phyloP scores from a whole-genome alignment of 2,797 vertebrate genomes.

The Paratrypauchen microcephalus region DNA sequence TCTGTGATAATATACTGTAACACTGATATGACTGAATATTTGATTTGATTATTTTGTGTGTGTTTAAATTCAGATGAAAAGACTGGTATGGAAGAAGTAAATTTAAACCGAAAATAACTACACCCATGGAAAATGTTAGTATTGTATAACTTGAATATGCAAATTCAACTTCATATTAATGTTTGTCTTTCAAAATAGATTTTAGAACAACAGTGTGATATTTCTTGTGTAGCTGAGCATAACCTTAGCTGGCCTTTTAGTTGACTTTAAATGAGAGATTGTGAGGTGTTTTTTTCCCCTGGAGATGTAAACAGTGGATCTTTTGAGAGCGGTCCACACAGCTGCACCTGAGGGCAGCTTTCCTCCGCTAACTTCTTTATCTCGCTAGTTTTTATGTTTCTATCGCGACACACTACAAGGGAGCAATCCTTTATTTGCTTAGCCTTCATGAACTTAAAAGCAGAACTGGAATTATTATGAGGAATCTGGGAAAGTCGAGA shows the following conservation, averaged over 20 bases:
- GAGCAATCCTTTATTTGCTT: slow-evolving; percentile 7
- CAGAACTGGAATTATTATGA: background rate
- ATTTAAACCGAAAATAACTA: too few relatives aligned
- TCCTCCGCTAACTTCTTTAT: slow-evolving; percentile 44
- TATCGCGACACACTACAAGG: slow-evolving; percentile 33
- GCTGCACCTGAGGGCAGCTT: slow-evolving; percentile 43
- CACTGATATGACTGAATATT: too few relatives aligned
- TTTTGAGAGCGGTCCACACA: slow-evolving; percentile 7
- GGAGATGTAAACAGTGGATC: slow-evolving; percentile 3
- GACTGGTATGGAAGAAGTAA: too few relatives aligned
- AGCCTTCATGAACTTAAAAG: slow-evolving; percentile 21
- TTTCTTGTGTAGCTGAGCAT: background rate
- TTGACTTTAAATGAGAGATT: slow-evolving; percentile 26
- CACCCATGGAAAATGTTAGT: too few relatives aligned
- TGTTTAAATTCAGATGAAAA: too few relatives aligned
- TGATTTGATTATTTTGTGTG: too few relatives aligned
- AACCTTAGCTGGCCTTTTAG: slow-evolving; percentile 18
- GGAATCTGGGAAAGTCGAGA: background rate
- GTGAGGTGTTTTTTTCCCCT: slow-evolving; percentile 17
- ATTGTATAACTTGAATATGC: too few relatives aligned
- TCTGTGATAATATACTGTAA: too few relatives aligned
- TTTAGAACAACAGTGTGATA: background rate
- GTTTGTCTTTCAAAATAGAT: background rate
- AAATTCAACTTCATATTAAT: background rate
- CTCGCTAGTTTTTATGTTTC: slow-evolving; percentile 26